Conservation (phyloP, 2,113 vertebrate genomes). For the Heptranchias perlo region DNA sequence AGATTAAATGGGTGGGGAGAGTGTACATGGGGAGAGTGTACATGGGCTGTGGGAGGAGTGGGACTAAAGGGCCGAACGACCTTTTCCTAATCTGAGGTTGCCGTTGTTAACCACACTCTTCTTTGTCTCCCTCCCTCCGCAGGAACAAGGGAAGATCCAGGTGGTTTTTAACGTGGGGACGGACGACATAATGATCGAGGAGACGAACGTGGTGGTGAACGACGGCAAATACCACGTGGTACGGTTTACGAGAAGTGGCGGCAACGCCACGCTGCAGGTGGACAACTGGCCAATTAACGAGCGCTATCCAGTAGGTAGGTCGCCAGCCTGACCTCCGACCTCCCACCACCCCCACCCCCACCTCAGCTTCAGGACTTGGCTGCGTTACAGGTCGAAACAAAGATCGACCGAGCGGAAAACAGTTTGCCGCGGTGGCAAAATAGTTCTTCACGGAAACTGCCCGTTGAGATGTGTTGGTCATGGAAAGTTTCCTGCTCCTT, state of each 20-base stretch:
- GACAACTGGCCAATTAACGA: slow-evolving; percentile 93
- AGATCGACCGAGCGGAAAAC: no score
- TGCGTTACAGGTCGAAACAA: no score
- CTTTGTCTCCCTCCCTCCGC: slow-evolving; percentile 30
- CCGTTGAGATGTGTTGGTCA: not conserved
- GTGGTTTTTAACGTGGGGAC: slow-evolving; percentile 96
- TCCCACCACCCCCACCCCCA: no score
- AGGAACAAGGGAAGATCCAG: slow-evolving; percentile 85
- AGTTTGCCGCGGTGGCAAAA: no score
- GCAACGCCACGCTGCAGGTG: slow-evolving; percentile 92
- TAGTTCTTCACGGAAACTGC: not conserved
- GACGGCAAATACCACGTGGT: slow-evolving; percentile 96
- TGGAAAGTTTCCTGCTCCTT: not conserved
- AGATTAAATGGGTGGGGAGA: no score
- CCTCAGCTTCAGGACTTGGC: no score
- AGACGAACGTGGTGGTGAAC: slow-evolving; percentile 79
- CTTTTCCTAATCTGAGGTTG: no score
- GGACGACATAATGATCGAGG: slow-evolving; percentile 88
- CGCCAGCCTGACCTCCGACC: not conserved
- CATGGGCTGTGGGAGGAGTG: no score
- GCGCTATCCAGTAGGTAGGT: slow-evolving; percentile 84
- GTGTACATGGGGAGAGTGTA: no score
- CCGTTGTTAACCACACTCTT: no score
- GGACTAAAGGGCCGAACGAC: no score
- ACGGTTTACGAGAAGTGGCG: slow-evolving; percentile 89